Evolutionary conservation across 2,113 vertebrate genomes (phyloP).

Genomic region (Tenrec ecaudatus): DNA sequence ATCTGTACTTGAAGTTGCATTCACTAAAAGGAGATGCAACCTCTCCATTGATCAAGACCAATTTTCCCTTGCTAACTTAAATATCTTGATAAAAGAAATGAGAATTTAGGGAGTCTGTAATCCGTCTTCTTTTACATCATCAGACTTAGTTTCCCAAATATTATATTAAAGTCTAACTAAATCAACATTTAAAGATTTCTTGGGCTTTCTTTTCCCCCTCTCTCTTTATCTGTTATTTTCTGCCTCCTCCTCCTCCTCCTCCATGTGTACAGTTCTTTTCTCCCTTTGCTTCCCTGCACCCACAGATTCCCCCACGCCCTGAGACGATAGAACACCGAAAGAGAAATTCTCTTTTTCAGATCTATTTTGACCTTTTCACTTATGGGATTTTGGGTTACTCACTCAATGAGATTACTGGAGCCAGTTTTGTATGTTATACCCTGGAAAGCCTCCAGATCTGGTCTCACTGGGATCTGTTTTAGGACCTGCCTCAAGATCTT

Average conservation of each 20-base stretch:
- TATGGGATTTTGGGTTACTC: slow-evolving; percentile 60
- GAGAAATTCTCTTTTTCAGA: slow-evolving; percentile 8
- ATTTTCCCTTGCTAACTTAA: background rate
- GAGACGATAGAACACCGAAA: background rate
- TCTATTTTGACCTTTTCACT: slow-evolving; percentile 41
- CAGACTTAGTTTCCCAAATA: background rate
- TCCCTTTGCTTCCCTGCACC: background rate
- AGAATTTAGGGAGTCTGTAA: background rate
- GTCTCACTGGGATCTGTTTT: slow-evolving; percentile 64
- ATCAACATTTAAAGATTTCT: background rate
- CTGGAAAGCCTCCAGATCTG: slow-evolving; percentile 70
- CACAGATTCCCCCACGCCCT: background rate
- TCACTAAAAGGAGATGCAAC: background rate
- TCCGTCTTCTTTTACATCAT: background rate
- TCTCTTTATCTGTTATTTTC: background rate
- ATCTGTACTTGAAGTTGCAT: background rate
- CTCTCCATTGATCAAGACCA: background rate
- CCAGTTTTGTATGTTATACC: slow-evolving; percentile 46
- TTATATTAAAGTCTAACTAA: background rate
- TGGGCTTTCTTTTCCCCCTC: background rate
- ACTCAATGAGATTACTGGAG: slow-evolving; percentile 44
- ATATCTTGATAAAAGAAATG: background rate
- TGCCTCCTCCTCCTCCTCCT: background rate
- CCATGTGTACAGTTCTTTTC: background rate
- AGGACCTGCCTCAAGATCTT: slow-evolving; percentile 66